Evolutionary conservation across 2,888 invertebrate species (phyloP), one percentile per base, ranked within the genome.

Genomic region (Perizoma flavofasciatum): DNA sequence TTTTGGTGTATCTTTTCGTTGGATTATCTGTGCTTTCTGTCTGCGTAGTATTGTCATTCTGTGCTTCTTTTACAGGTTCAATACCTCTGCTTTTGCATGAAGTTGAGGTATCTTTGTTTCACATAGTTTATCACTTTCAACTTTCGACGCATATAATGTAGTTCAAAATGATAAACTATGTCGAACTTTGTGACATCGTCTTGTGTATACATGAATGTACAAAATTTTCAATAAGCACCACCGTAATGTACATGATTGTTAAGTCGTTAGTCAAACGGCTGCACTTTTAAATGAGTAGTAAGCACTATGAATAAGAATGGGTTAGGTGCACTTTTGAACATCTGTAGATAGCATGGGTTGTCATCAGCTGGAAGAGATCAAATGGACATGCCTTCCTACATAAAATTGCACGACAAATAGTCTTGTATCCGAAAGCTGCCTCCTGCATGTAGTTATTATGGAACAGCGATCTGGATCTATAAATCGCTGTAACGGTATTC

Each of bases 11-110:
- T 81, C 67, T 77, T 73, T 76, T 68, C 71, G 61, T 69, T 65
- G 66, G 59, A 72, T 74, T 72, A 81, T 72, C 79, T 83, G 76
- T 77, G 86, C 87, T 88, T 86, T 76, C 76, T 81, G 69, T 82
- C 71, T 82, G 86, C 85, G 79, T 85, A 82, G 80, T 79, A 61
- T 75, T 71, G 75, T 80, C 76, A 79, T 41, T 67, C 59, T 66
- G 54, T 61, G 70, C 66, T 70, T 68, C 35, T 55, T 58, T 70
- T 72, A 46, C 70, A 72, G 71, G 69, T 58, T 52, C 32, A 47
- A 50, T 59, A 49, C 41, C 56, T 61, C 56, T 49, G 50, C 48
- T 61, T 52, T 57, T 58, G 67, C 67, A 70, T 67, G 66, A 59
- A 54, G 54, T 59, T 10, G 39, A 56, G 61, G 63, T 61, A 56